Base-by-base conservation (phyloP, 2,888 invertebrate genomes). In the Cordylochernes scorpioides region DNA sequence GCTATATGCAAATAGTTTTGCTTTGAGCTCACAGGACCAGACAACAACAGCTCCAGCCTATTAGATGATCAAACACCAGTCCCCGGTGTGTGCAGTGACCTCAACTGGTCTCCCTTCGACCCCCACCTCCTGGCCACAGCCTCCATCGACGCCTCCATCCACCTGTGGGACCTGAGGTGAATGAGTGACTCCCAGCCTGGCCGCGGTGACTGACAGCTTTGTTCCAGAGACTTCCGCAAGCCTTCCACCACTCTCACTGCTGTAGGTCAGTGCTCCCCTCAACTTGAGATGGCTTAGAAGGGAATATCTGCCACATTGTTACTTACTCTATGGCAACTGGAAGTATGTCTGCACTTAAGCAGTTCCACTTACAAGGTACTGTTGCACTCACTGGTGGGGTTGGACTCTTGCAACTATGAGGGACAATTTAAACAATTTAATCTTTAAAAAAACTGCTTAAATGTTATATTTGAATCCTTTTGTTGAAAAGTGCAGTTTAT, bases 81-180 rank as follows among this genome's bases (percentile, higher is more conserved):
- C n/a, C n/a, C n/a, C n/a, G n/a, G n/a, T n/a, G n/a, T n/a, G 24
- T 29, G 31, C 40, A 54, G 53, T 45, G 86, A 84, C 48, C 64
- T 91, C 30, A 80, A 86, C 54, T 91, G 88, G 73, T 82, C 84
- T 47, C 63, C 65, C 28, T 64, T 65, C 47, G 68, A 75, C 48
- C 65, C 70, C 2, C 67, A 70, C 50, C n/a, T 30, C n/a, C 29
- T 42, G 25, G 74, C 84, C 6, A 80, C 84, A 25, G 84, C 82
- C 48, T 86, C 86, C 4, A 77, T 80, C 30, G 88, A 88, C 49
- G 78, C 82, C 22, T 84, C 72, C 46, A 80, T 84, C 19, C 73
- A 84, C 50, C 63, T 88, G 32, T 88, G 88, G 88, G 88, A 91
- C 49, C 60, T 80, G 28, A 57, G 52, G 37, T 34, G 14, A 22